Base-by-base conservation (phyloP, 2,113 vertebrate genomes). In the Chloropsis hardwickii region DNA sequence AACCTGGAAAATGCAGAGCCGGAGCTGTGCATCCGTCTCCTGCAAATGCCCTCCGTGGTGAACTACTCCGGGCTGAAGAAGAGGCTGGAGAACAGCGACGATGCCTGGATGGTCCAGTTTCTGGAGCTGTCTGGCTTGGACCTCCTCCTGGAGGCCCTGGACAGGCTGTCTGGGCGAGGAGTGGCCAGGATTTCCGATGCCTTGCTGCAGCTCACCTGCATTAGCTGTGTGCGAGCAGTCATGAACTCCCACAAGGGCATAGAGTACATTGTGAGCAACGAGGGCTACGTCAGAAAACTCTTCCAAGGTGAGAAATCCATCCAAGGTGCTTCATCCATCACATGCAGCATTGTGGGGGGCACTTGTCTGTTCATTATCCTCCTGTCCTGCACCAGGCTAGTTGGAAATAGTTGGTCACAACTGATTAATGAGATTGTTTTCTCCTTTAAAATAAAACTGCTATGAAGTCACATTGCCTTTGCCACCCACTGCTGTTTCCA, bases 41-140 rank as follows among this genome's bases (percentile, higher is more conserved):
- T 99, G 42, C 99, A 99, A 84, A 98, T 99, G 70, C 99, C 99
- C 6, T 99, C 99, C 0, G 99, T 99, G 87, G 99, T 99, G 89
- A 99, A 99, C 98, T 99, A 99, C 97, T 99, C 99, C 0, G 99
- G 99, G 29, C 98, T 99, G 95, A 99, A 98, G 97, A 99, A 99
- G 53, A 98, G 99, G 0, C 98, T 99, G 97, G 99, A 99, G 95
- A 98, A 98, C 96, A 99, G 99, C 0, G 98, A 99, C 2, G 98
- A 98, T 60, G 44, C 94, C 95, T 99, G 99, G 99, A 99, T 99
- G 99, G 98, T 99, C 19, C 99, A 99, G 97, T 99, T 99, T 96
- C 96, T 99, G 97, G 99, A 99, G 96, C 98, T 99, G 69, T 98
- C 98, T 0, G 99, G 99, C 39, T 97, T 99, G 93, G 99, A 99